Conservation (phyloP, 2,113 vertebrate species). For the Tupaia chinensis region DNA sequence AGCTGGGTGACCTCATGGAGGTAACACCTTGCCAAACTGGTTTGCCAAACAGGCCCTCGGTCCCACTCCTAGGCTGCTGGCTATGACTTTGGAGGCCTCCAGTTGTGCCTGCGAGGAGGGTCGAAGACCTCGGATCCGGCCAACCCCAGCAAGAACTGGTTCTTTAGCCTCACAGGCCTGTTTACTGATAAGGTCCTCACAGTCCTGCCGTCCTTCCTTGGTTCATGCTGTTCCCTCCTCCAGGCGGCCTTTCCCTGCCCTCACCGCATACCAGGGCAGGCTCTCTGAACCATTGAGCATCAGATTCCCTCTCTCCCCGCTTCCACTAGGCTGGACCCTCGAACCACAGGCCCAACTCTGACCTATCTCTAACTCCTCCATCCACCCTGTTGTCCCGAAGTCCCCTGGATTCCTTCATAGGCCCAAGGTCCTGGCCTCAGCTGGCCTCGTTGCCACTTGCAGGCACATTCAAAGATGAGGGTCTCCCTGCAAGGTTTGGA, state of each 20-base stretch:
- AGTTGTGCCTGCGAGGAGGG: neutral
- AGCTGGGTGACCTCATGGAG: constrained; percentile 59
- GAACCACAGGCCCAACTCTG: neutral
- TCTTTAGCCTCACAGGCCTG: neutral
- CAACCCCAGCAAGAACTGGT: neutral
- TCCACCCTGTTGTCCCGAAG: neutral
- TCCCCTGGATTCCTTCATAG: neutral
- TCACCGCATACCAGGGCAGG: neutral
- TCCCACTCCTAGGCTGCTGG: neutral
- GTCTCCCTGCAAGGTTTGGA: neutral
- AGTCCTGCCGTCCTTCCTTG: neutral
- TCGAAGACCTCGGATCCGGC: neutral
- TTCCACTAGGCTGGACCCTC: neutral
- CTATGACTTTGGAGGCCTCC: neutral
- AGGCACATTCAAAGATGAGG: neutral
- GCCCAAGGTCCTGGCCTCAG: neutral
- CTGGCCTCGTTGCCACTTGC: neutral
- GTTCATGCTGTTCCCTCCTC: neutral
- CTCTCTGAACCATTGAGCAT: neutral
- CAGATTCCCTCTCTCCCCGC: neutral
- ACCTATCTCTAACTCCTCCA: neutral
- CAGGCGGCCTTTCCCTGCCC: neutral
- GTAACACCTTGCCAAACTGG: constrained; percentile 65
- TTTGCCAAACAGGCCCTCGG: constrained; percentile 57
- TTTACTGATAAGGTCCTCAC: neutral